These are phyloP conservation scores for Sphaerophoria rueppellii DNA, from an alignment of 2,888 invertebrate genomes.

Conservation along the genomic window DNA sequence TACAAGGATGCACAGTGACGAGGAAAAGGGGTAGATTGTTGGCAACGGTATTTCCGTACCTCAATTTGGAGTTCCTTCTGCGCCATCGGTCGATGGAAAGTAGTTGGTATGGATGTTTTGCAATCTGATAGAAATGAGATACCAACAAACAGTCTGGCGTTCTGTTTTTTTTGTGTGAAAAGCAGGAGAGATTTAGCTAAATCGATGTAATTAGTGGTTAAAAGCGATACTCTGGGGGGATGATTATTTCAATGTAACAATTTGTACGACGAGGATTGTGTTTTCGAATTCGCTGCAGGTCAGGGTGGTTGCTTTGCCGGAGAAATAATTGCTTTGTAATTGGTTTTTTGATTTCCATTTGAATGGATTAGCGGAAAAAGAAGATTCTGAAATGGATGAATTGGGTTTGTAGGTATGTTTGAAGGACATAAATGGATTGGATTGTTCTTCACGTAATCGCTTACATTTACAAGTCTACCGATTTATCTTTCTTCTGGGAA, in stretches of 20 bases:
- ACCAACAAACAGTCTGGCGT: slow-evolving; percentile 17
- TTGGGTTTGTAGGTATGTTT: too few relatives aligned
- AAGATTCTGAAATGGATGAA: background rate
- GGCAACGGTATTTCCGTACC: slow-evolving; percentile 27
- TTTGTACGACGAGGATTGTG: background rate
- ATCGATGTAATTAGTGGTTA: slow-evolving; percentile 56
- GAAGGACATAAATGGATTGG: too few relatives aligned
- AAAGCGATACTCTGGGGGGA: slow-evolving; percentile 35
- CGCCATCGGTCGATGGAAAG: slow-evolving; percentile 30
- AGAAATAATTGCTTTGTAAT: slow-evolving; percentile 24
- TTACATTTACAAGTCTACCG: too few relatives aligned
- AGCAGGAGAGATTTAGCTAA: slow-evolving; percentile 38
- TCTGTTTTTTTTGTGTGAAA: slow-evolving; percentile 15
- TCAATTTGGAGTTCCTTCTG: slow-evolving; percentile 39
- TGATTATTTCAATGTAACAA: background rate
- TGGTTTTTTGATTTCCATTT: slow-evolving; percentile 6
- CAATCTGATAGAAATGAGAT: slow-evolving; percentile 59
- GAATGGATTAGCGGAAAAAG: background rate
- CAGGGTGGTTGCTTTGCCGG: background rate
- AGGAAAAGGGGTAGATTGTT: background rate
- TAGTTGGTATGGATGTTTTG: slow-evolving; percentile 65
- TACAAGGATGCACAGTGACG: background rate
- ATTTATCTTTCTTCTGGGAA: too few relatives aligned
- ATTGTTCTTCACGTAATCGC: too few relatives aligned
- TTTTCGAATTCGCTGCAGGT: background rate